Evolutionary conservation across 2,797 vertebrate species (phyloP).

Genomic region (Dallia pectoralis): DNA sequence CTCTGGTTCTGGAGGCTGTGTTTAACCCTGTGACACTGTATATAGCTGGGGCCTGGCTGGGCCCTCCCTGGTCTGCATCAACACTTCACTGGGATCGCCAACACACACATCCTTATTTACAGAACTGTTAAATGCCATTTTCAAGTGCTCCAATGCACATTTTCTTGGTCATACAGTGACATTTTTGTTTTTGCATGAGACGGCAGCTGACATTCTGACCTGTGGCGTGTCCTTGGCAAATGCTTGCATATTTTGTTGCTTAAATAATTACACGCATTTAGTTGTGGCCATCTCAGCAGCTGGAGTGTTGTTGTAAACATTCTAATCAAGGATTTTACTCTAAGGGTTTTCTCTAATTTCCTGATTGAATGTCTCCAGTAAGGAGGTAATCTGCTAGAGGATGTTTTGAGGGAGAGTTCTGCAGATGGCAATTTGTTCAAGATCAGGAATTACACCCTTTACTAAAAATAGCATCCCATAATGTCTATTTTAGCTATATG

Average conservation of each 20-base stretch:
- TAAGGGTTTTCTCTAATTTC: not conserved
- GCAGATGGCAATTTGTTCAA: too few species aligned
- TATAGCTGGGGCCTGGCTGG: too few species aligned
- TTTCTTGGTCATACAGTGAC: not conserved
- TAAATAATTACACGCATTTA: not conserved
- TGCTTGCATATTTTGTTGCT: not conserved
- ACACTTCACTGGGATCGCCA: not conserved
- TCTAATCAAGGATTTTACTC: not conserved
- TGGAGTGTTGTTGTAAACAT: not conserved
- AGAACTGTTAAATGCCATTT: not conserved
- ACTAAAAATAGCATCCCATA: too few species aligned
- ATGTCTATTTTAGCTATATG: too few species aligned
- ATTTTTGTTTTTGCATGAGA: not conserved
- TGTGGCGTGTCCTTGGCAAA: not conserved
- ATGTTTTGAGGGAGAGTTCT: too few species aligned
- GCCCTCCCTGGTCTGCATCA: not conserved
- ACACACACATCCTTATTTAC: conserved; percentile 34
- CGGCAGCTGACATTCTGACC: not conserved
- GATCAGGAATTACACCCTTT: too few species aligned
- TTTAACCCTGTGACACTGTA: not conserved
- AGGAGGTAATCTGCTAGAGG: not conserved
- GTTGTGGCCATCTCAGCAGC: not conserved
- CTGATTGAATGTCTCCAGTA: not conserved
- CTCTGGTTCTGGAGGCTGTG: too few species aligned
- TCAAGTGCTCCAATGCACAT: not conserved